Evolutionary conservation across 1,140 invertebrate genomes (phyloP).

Genomic region (Hyposmocoma kahamanoa): DNA sequence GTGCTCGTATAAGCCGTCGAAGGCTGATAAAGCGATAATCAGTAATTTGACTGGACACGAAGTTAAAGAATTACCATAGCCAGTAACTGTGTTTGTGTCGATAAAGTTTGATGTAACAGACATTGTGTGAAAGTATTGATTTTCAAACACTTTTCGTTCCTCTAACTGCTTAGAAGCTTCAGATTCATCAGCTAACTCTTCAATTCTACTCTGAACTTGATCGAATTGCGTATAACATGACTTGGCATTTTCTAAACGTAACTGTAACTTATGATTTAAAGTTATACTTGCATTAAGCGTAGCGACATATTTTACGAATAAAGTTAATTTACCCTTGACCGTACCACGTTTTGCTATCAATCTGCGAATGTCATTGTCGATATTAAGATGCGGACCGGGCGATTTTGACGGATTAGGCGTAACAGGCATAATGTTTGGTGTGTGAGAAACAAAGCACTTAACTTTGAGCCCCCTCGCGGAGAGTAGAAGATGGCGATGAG

Average conservation of each 20-base stretch:
- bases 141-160: neutral
- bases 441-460: too few species aligned
- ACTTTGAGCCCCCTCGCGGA: too few species aligned
- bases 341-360: neutral
- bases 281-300: neutral
- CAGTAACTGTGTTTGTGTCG: neutral
- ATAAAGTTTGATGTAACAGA: neutral
- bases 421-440: too few species aligned
- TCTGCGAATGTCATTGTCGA: neutral
- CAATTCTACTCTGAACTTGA: neutral
- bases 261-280: neutral
- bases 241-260: neutral
- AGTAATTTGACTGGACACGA: neutral
- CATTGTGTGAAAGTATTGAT: neutral
- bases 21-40: neutral
- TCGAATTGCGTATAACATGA: neutral
- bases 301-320: neutral
- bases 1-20: constrained; percentile 2
- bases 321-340: neutral
- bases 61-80: too few species aligned
- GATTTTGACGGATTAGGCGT: too few species aligned
- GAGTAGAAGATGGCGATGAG: too few species aligned
- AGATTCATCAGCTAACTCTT: neutral
- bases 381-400: too few species aligned
- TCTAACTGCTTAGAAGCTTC: neutral